A percentile compares a stretch with the other conserved stretches of the same genome.
Evolutionary conservation across 2,113 vertebrate genomes (phyloP).

Genomic region (Pavo muticus): DNA sequence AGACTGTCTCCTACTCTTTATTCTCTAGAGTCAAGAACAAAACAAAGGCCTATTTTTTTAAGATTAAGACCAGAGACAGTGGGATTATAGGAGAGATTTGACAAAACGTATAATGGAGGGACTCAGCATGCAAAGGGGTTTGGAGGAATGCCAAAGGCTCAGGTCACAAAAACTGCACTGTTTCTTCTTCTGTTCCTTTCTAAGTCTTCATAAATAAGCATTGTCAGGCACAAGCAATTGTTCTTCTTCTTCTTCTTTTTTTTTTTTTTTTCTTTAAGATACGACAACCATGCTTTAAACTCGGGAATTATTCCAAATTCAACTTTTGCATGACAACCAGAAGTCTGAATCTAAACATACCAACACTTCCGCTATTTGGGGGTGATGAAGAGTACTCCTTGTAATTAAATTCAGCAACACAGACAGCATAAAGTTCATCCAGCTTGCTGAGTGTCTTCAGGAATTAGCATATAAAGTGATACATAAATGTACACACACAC

Average conservation of each 20-base stretch:
- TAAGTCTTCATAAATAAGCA: slow-evolving; percentile 24
- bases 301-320: not conserved
- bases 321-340: not conserved
- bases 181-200: not conserved
- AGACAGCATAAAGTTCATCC: not conserved
- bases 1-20: slow-evolving; percentile 47
- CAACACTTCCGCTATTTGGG: not conserved
- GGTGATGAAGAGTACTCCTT: not conserved
- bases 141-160: slow-evolving; percentile 39
- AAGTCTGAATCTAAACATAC: slow-evolving; percentile 14
- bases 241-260: not conserved
- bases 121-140: not conserved
- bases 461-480: not conserved
- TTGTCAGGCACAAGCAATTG: not conserved
- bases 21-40: slow-evolving; percentile 43
- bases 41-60: slow-evolving; percentile 64
- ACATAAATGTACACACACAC: not conserved
- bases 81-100: slow-evolving; percentile 44
- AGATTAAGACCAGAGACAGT: slow-evolving; percentile 66
- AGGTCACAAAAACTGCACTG: slow-evolving; percentile 34
- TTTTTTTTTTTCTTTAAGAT: slow-evolving; percentile 3
- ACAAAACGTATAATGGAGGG: not conserved
- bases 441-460: not conserved
- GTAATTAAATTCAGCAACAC: not conserved
- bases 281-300: not conserved